Evolutionary conservation across 1,140 invertebrate species (phyloP).

Genomic region (Scaptomyza hsui): DNA sequence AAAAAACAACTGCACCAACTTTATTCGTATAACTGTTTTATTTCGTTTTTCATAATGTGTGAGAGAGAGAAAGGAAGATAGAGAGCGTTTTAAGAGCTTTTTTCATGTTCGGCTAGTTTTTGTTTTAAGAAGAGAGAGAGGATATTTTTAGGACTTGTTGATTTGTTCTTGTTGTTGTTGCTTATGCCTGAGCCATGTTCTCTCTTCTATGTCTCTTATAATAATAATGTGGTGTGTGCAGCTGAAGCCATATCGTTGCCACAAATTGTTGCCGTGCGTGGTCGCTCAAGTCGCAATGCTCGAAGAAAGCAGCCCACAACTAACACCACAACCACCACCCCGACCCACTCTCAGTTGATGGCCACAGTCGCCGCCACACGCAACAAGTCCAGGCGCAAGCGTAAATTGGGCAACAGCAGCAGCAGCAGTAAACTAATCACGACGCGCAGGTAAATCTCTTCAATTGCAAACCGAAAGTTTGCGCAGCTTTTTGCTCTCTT

Average conservation of each 20-base stretch:
- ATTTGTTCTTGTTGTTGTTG: slow-evolving; percentile 24
- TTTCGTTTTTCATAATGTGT: background rate
- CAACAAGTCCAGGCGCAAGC: slow-evolving; percentile 59
- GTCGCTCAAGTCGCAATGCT: slow-evolving; percentile 49
- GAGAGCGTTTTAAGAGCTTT: slow-evolving; percentile 49
- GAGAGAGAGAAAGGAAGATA: background rate
- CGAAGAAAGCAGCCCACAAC: slow-evolving; percentile 51
- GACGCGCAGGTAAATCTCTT: slow-evolving; percentile 64
- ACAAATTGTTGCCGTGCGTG: slow-evolving; percentile 48
- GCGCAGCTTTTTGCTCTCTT: background rate
- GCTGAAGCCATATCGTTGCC: slow-evolving; percentile 20
- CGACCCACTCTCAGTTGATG: slow-evolving; percentile 16
- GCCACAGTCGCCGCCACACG: slow-evolving; percentile 28
- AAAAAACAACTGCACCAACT: too few relatives aligned
- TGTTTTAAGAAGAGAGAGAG: background rate
- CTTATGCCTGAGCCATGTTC: slow-evolving; percentile 39
- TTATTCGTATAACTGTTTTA: slow-evolving; percentile 15
- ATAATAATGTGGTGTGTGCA: slow-evolving; percentile 17
- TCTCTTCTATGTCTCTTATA: slow-evolving; percentile 29
- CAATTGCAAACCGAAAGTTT: too few relatives aligned
- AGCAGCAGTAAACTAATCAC: slow-evolving; percentile 31
- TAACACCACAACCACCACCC: slow-evolving; percentile 24
- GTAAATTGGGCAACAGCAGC: slow-evolving; percentile 43
- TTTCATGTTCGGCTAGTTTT: slow-evolving; percentile 27
- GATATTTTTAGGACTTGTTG: slow-evolving; percentile 13